Evolutionary conservation across 1,140 invertebrate species (phyloP).

Genomic region (Sinonovacula constricta): DNA sequence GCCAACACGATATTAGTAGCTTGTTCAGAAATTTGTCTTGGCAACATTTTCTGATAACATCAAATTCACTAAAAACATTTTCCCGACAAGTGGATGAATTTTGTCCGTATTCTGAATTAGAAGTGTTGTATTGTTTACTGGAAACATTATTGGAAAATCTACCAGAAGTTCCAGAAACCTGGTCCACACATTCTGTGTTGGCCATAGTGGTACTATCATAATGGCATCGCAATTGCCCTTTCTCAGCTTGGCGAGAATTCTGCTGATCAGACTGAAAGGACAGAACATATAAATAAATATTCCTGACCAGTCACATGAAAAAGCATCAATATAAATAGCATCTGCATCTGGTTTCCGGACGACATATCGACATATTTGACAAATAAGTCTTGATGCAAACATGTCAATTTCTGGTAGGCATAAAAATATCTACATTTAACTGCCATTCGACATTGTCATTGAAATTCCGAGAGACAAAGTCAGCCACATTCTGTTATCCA

Average conservation of each 20-base stretch:
- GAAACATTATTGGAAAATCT: slow-evolving; percentile 17
- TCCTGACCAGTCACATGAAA: neutral
- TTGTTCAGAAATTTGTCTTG: slow-evolving; percentile 27
- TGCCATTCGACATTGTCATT: slow-evolving; percentile 26
- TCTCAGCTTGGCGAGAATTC: neutral
- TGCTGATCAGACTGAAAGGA: slow-evolving; percentile 2
- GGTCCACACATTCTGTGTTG: slow-evolving; percentile 27
- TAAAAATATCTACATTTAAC: neutral
- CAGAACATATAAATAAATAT: neutral
- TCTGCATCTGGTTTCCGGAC: neutral
- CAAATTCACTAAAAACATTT: slow-evolving; percentile 44
- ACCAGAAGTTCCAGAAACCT: slow-evolving; percentile 15
- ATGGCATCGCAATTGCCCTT: neutral
- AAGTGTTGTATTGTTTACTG: slow-evolving; percentile 1
- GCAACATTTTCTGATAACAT: slow-evolving; percentile 38
- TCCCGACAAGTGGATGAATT: slow-evolving; percentile 36
- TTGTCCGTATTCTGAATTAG: neutral
- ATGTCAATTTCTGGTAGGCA: slow-evolving; percentile 18
- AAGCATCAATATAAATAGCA: neutral
- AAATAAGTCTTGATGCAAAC: slow-evolving; percentile 2
- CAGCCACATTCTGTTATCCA: slow-evolving; percentile 6
- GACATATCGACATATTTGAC: neutral
- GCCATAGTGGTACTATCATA: slow-evolving; percentile 15
- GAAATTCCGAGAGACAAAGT: neutral
- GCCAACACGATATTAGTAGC: slow-evolving; percentile 39